Evolutionary conservation across 2,888 invertebrate genomes (phyloP), one percentile per base, ranked within the genome.

Genomic region (Abscondita cerata): DNA sequence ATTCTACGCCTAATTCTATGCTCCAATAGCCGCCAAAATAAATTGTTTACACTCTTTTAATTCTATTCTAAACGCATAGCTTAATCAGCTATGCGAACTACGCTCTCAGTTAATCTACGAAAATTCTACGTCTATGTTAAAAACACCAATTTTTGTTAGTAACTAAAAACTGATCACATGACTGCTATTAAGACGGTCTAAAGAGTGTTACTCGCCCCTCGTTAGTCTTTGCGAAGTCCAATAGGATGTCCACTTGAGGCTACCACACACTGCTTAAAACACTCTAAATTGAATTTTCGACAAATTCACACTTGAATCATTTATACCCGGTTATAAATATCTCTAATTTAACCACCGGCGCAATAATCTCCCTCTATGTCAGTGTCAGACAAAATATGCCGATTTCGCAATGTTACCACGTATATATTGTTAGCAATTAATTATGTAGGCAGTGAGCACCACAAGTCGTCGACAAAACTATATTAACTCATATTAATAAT

Each of bases 131-230:
- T 60, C 68, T 68, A 68, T 67, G 56, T 68, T 68, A 67, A 25
- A n/a, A 65, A 68, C 68, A 68, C 64, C 66, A 63, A 67, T 59
- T 65, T 25, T 57, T 64, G 68, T 68, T 67, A 68, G 51, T 56
- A 55, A 55, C 63, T 63, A 59, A 50, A n/a, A 60, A 69, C 64
- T 70, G 67, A 76, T 73, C 77, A 77, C 76, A 77, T 75, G 75
- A 77, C 76, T 77, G 70, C 76, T 75, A 64, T 60, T 19, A 44
- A 62, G 58, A 64, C 57, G 59, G 52, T 60, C 64, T 64, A 64
- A 60, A 64, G 62, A 72, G 73, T 68, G 75, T 80, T 81, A 81
- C 81, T 81, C 81, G 80, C 81, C 81, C 80, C 78, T 80, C 75
- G 74, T 73, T 73, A 74, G 70, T 74, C 76, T 73, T 72, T 75